These are phyloP conservation scores for Periphyllus acericola DNA, from an alignment of 2,888 invertebrate genomes.

Conservation along the genomic window DNA sequence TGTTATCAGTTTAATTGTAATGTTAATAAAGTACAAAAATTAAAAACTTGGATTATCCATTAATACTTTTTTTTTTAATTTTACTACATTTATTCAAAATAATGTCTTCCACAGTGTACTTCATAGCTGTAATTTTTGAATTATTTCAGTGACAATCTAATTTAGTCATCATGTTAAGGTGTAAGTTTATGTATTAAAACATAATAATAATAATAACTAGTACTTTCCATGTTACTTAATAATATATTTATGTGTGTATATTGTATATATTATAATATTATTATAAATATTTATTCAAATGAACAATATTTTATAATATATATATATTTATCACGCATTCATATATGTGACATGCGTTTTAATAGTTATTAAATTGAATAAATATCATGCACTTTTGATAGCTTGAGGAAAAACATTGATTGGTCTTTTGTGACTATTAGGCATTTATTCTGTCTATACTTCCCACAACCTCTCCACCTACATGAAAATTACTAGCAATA, in stretches of 20 bases:
- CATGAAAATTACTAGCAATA: neutral
- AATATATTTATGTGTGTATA: neutral
- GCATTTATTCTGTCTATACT: neutral
- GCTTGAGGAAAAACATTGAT: neutral
- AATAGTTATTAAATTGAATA: conserved; percentile 15
- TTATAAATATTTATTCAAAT: conserved; percentile 14
- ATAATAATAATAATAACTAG: too few species aligned
- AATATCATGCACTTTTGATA: neutral
- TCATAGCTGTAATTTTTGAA: neutral
- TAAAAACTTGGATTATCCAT: neutral
- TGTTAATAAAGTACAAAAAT: conserved; percentile 27
- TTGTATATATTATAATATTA: neutral
- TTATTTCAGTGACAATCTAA: conserved; percentile 44
- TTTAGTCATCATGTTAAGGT: conserved; percentile 23
- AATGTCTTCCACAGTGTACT: conserved; percentile 37
- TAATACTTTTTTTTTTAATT: neutral
- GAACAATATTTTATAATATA: conserved; percentile 5
- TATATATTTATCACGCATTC: neutral
- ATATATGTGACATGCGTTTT: neutral
- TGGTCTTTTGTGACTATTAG: neutral
- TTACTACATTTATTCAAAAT: neutral
- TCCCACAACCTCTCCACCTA: neutral
- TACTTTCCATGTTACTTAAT: neutral
- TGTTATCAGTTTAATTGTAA: conserved; percentile 51
- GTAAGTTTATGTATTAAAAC: conserved; percentile 10